Base-by-base conservation (phyloP, 2,113 vertebrate genomes). In the Variabilichromis moorii region DNA sequence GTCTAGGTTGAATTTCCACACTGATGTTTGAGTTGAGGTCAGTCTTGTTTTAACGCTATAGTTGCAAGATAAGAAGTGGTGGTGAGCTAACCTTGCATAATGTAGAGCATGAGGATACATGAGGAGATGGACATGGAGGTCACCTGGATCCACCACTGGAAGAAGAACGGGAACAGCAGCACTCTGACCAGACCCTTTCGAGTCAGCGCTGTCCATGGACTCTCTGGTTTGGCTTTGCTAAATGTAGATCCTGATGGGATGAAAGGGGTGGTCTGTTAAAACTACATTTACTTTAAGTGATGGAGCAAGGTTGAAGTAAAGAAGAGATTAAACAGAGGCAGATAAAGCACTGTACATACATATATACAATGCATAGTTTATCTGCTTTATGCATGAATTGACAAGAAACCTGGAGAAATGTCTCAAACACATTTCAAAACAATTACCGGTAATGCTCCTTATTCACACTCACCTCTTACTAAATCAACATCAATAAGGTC, bases 401-500 rank as follows among this genome's bases (percentile, higher is more conserved):
- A 76, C 9, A 76, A 76, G 71, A 78, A 78, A 78, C 17, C 2
- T 4, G 7, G 7, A 31, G 17, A 73, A 45, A 73, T 45, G 8
- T 73, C 21, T 45, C 37, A 16, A 71, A 42, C 0, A 40, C 7
- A 40, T 26, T 45, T 42, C 13, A 42, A 83, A 14, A 68, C 10
- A 17, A 40, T 13, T 57, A 45, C 13, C 42, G 6, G 42, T 45
- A 19, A 37, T 37, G 4, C 5, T 66, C 35, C 51, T 80, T 4
- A 61, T 13, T 37, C 16, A 85, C 13, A 88, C 96, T 97, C 88
- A 98, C 99, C 99, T 97, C 98, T 95, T 84, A 99, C 98, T 55
- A 99, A 95, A 91, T 99, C 98, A 51, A 99, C 99, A 88, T 99
- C 99, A 71, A 99, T 99, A 76, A 99, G 96, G 47, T 99, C 98